Base-by-base conservation (phyloP, 2,113 vertebrate species). In the Sakesphorus luctuosus region DNA sequence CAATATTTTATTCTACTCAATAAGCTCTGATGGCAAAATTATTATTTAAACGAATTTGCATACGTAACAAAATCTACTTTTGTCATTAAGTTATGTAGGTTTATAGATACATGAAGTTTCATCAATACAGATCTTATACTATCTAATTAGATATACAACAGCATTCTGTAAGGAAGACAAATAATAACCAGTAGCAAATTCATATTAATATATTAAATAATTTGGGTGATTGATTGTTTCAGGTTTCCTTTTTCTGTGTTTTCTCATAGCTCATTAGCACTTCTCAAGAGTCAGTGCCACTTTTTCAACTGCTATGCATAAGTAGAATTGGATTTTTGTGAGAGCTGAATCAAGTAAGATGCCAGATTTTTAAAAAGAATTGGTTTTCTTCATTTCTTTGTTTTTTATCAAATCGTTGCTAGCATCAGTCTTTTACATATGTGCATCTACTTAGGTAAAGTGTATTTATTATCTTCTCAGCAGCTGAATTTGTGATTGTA, bases 1-100 rank as follows among this genome's bases (percentile, higher is more conserved):
- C 62, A 93, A 78, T 97, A 80, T 75, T 47, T 96, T 97, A 88
- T 96, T 97, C 83, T 96, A 66, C 56, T 94, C 55, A 85, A 21
- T 97, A 91, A 91, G 11, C 17, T 86, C 79, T 84, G 71, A 65
- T 44, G 40, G 38, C 65, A 89, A 95, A 93, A 80, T 89, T 89
- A 94, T 50, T 95, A 88, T 90, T 94, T 90, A 61, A 94, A 88
- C 63, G 89, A 46, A 74, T 93, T 90, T 94, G 18, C 46, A 77
- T 96, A 76, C 14, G 14, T 97, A 82, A 82, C 87, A 91, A 93
- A 67, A 69, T 85, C 43, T 85, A 52, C 93, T 92, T 91, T 95
- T 94, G 28, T 74, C 84, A 61, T 93, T 93, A 96, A 71, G 47
- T 73, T 66, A 35, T n/a, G 26, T 50, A 74, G 53, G 53, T 84